A percentile compares a stretch with the other conserved stretches of the same genome.
These are phyloP conservation scores for Patiria pectinifera DNA, from an alignment of 53 echinoderm and acorn worm species.

Conservation along the genomic window DNA sequence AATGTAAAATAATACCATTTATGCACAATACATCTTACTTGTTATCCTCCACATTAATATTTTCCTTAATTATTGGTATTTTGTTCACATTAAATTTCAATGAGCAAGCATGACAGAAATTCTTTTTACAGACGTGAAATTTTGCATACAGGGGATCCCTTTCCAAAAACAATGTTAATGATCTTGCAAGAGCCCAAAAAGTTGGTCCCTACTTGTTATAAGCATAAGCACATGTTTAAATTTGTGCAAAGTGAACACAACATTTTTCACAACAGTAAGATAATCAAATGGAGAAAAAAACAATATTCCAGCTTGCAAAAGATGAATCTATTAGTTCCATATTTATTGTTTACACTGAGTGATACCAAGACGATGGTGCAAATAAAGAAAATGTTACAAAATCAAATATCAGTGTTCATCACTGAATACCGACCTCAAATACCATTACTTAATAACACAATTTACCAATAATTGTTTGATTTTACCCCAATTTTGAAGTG, in stretches of 20 bases:
- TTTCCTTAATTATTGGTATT: background rate
- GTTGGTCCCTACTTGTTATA: background rate
- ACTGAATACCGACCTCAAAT: background rate
- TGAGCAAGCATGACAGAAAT: background rate
- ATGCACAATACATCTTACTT: no score
- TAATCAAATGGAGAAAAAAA: background rate
- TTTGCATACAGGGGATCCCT: background rate
- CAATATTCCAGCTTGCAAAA: background rate
- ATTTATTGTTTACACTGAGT: no score
- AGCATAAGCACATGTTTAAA: background rate
- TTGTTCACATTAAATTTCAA: background rate
- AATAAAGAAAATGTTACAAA: background rate
- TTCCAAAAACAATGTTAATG: background rate
- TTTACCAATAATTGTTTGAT: background rate
- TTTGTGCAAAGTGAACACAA: background rate
- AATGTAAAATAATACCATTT: no score
- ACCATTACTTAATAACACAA: background rate
- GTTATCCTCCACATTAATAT: no score
- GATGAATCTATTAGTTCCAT: no score
- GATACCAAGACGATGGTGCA: background rate
- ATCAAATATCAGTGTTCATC: background rate
- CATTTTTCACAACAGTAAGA: background rate
- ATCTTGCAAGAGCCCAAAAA: background rate
- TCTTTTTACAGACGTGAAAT: background rate
- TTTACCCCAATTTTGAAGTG: background rate